Percentiles rank a stretch among this genome's conserved stretches.
phyloP scores from a whole-genome alignment of 2,113 vertebrate genomes.

The Tyto alba region DNA sequence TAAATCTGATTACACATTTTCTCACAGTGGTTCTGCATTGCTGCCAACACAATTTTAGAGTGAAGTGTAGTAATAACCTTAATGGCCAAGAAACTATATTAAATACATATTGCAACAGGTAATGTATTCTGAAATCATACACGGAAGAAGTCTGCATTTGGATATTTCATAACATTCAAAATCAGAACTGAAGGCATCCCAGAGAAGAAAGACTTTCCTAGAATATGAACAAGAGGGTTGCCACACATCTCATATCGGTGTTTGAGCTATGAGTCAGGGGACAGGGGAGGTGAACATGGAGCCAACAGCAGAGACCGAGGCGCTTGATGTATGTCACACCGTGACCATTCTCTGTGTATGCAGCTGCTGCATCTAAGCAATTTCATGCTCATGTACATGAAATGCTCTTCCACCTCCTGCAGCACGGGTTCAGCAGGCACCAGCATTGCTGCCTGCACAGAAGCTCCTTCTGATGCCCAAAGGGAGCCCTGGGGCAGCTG shows the following conservation, averaged over 20 bases:
- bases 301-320: background rate
- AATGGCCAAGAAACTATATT: background rate
- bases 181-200: background rate
- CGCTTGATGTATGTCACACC: background rate
- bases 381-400: accelerated
- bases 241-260: background rate
- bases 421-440: accelerated
- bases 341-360: accelerated
- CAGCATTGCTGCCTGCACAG: accelerated
- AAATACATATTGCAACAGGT: background rate
- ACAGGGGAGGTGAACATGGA: background rate
- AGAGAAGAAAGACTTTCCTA: background rate
- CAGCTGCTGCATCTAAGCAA: background rate
- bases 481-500: background rate
- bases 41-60: background rate
- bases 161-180: background rate
- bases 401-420: background rate
- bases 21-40: background rate
- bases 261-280: background rate
- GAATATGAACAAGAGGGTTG: background rate
- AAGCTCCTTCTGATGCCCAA: background rate
- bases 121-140: background rate
- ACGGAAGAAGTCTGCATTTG: background rate
- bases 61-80: background rate
- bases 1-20: background rate